These are phyloP conservation scores for Sciurus carolinensis DNA, from an alignment of 2,797 vertebrate genomes.

Conservation along the genomic window DNA sequence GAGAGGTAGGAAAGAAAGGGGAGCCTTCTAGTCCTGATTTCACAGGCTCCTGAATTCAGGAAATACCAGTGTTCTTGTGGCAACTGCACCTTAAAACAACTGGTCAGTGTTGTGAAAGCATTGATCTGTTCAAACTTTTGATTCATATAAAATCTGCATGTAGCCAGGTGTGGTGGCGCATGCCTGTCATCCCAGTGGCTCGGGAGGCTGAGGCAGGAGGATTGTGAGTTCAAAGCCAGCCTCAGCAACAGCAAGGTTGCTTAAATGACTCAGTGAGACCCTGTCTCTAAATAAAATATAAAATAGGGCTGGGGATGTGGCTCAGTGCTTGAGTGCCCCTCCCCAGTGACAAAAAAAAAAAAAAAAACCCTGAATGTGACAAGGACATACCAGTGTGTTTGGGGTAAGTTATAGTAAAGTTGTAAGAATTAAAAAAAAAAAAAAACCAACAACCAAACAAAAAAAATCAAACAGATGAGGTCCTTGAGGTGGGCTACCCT, in stretches of 20 bases:
- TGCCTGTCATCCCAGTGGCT: too few relatives aligned
- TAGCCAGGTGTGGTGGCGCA: too few relatives aligned
- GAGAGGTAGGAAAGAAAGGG: not conserved
- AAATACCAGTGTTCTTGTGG: not conserved
- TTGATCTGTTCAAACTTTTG: not conserved
- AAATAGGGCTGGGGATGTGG: too few relatives aligned
- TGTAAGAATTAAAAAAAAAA: not conserved
- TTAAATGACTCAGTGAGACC: too few relatives aligned
- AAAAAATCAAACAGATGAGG: not conserved
- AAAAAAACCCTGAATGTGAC: not conserved
- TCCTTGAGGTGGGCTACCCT: rapidly evolving
- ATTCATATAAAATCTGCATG: not conserved
- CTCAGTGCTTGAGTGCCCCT: too few relatives aligned
- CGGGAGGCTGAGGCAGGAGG: too few relatives aligned
- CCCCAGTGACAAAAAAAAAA: too few relatives aligned
- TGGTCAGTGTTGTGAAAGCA: not conserved
- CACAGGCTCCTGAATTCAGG: not conserved
- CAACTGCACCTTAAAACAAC: not conserved
- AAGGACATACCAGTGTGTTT: not conserved
- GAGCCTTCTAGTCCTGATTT: not conserved
- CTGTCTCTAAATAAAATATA: too few relatives aligned
- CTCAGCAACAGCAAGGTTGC: too few relatives aligned
- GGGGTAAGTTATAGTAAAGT: not conserved
- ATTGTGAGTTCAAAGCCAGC: too few relatives aligned
- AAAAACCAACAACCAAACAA: too few relatives aligned